Conservation (phyloP, 2,888 invertebrate species). For the Trichopria drosophilae region DNA sequence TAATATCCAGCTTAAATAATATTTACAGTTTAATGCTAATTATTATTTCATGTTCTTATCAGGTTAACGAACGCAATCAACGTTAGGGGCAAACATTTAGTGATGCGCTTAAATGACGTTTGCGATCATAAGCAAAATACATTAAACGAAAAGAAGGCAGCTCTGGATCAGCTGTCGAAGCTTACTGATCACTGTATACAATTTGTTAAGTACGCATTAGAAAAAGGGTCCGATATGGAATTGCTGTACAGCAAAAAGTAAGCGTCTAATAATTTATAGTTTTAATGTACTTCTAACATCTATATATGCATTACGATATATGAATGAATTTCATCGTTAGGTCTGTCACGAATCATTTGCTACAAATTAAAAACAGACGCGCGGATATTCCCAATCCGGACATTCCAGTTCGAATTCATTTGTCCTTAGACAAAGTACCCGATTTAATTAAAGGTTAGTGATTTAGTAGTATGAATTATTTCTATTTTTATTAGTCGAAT, state of each 20-base stretch:
- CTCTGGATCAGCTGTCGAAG: conserved; percentile 77
- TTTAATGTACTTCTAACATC: conserved; percentile 4
- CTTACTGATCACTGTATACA: conserved; percentile 87
- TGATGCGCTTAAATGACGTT: conserved; percentile 78
- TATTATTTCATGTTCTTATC: conserved; percentile 33
- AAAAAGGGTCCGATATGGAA: conserved; percentile 81
- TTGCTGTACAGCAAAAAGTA: conserved; percentile 81
- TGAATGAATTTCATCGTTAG: conserved; percentile 43
- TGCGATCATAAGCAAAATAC: conserved; percentile 78
- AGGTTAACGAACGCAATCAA: conserved; percentile 82
- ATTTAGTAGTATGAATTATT: neutral
- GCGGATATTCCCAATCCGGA: conserved; percentile 89
- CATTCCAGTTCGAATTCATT: conserved; percentile 80
- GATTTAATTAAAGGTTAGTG: conserved; percentile 74
- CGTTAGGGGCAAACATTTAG: conserved; percentile 79
- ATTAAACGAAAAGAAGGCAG: conserved; percentile 80
- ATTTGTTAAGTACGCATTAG: conserved; percentile 79
- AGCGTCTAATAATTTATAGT: conserved; percentile 45
- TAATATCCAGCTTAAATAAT: neutral
- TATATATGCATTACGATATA: neutral
- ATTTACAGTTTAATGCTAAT: neutral
- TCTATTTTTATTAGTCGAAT: too few relatives aligned
- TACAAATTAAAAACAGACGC: conserved; percentile 78
- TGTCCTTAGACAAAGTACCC: conserved; percentile 78
- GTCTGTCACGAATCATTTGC: conserved; percentile 69